These are phyloP conservation scores for Desmodus rotundus DNA, from an alignment of 2,113 vertebrate genomes.

Conservation along the genomic window DNA sequence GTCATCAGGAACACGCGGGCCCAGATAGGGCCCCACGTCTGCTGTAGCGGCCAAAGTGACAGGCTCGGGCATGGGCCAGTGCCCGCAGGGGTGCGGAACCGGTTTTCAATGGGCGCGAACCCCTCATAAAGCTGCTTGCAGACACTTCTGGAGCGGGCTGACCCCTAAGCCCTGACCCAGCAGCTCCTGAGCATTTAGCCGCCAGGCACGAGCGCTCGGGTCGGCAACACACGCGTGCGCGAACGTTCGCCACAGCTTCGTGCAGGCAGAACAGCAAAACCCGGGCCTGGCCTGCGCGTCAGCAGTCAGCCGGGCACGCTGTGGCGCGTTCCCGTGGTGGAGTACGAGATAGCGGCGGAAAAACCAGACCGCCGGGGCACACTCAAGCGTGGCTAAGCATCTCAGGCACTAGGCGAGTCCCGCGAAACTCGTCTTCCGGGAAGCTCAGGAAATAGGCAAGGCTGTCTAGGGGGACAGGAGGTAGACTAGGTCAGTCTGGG, in stretches of 20 bases:
- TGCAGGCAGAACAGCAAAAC: rapidly evolving
- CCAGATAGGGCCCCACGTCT: rapidly evolving
- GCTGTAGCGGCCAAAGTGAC: rapidly evolving
- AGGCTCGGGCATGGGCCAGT: neutral
- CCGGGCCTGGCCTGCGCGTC: neutral
- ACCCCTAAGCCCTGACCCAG: neutral
- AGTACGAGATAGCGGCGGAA: neutral
- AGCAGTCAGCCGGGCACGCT: neutral
- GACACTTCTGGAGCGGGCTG: no score
- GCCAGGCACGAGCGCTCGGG: neutral
- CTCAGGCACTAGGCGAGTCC: neutral
- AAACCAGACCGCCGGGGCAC: no score
- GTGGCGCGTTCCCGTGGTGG: neutral
- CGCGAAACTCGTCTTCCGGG: rapidly evolving
- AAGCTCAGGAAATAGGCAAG: neutral
- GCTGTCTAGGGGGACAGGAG: rapidly evolving
- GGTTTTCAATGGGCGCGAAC: neutral
- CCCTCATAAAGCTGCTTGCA: neutral
- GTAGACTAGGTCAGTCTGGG: neutral
- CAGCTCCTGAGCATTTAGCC: neutral
- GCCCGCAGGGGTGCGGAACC: neutral
- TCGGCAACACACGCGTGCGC: rapidly evolving
- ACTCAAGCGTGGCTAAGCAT: no score
- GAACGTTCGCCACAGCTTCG: rapidly evolving
- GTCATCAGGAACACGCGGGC: neutral